These are phyloP conservation scores for Diplodus sargus DNA, from an alignment of 2,797 vertebrate genomes.

Conservation along the genomic window DNA sequence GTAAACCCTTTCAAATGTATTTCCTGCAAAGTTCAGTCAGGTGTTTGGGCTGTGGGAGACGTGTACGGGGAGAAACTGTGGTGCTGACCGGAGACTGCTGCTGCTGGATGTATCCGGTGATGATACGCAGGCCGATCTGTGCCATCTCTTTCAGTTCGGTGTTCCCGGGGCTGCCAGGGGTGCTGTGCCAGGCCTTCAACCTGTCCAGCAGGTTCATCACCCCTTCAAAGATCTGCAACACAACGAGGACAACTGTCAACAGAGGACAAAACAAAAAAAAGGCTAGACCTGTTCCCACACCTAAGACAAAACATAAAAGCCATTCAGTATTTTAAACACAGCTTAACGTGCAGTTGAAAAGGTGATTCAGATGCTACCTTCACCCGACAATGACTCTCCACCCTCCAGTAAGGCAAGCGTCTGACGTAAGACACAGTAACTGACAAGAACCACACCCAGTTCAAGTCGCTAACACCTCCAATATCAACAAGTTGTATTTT, in stretches of 20 bases:
- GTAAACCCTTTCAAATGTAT: constrained; percentile 30
- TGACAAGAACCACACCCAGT: constrained; percentile 39
- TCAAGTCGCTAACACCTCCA: background rate
- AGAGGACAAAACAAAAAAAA: constrained; percentile 44
- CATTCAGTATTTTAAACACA: constrained; percentile 31
- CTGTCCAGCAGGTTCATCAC: constrained; percentile 94
- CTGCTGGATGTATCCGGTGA: constrained; percentile 92
- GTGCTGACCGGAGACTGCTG: constrained; percentile 89
- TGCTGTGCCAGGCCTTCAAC: constrained; percentile 92
- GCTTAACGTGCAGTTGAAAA: constrained; percentile 28
- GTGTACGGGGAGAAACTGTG: background rate
- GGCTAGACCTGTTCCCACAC: constrained; percentile 73
- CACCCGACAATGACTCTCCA: constrained; percentile 45
- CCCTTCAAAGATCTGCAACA: constrained; percentile 93
- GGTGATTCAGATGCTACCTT: constrained; percentile 31
- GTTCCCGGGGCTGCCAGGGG: constrained; percentile 82
- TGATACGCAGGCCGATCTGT: constrained; percentile 93
- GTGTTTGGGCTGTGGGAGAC: constrained; percentile 38
- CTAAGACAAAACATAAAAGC: constrained; percentile 34
- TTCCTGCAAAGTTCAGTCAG: constrained; percentile 24
- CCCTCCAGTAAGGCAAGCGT: constrained; percentile 21
- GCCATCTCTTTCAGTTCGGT: constrained; percentile 94
- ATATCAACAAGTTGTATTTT: background rate
- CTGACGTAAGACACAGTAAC: constrained; percentile 18
- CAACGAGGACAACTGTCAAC: constrained; percentile 60